Evolutionary conservation across 92 coral and sea anemone species (phyloP).

Genomic region (Epizoanthus fatuus): DNA sequence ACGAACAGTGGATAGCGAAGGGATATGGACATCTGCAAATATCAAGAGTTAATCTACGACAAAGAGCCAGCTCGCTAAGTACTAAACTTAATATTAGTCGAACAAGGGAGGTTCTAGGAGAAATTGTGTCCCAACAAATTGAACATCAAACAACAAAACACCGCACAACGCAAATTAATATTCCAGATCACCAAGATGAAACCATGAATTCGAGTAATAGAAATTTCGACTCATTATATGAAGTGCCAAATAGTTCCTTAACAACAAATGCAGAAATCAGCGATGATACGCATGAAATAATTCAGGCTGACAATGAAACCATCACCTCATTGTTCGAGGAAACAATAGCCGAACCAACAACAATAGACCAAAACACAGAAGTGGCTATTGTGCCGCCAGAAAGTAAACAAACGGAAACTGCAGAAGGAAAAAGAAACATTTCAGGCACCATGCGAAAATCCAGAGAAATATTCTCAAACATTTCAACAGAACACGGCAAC

Average conservation of each 20-base stretch:
- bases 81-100: background rate
- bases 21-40: background rate
- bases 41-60: background rate
- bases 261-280: background rate
- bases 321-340: too few relatives aligned
- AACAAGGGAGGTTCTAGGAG: slow-evolving; percentile 4
- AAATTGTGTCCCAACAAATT: background rate
- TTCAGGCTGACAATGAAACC: too few relatives aligned
- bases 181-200: background rate
- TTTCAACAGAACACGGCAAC: background rate
- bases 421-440: too few relatives aligned
- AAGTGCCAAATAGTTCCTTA: background rate
- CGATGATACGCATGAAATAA: too few relatives aligned
- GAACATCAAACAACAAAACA: background rate
- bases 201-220: background rate
- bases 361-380: background rate
- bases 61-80: background rate
- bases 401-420: too few relatives aligned
- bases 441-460: background rate
- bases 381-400: too few relatives aligned
- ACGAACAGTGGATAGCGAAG: background rate
- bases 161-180: background rate
- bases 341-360: background rate
- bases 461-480: background rate
- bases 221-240: background rate